Conservation (phyloP, 2,888 invertebrate species). For the Lepidocyrtoides sp. region DNA sequence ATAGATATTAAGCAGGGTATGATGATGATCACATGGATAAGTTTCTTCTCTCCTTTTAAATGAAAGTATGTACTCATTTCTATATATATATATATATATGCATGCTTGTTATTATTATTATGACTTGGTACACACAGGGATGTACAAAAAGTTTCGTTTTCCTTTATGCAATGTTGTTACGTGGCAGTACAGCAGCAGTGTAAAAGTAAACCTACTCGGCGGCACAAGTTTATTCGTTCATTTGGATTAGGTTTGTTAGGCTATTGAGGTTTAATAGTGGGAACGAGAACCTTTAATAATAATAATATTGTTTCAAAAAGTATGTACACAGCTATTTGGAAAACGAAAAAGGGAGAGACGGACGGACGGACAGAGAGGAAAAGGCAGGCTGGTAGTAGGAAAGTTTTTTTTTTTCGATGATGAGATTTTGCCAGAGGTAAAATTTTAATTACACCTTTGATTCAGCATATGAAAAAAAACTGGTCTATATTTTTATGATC, state of each 20-base stretch:
- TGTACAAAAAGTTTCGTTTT: slow-evolving; percentile 8
- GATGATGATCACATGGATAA: slow-evolving; percentile 34
- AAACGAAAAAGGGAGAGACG: not conserved
- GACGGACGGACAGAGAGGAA: slow-evolving; percentile 2
- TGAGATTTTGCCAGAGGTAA: slow-evolving; percentile 77
- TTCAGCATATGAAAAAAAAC: slow-evolving; percentile 60
- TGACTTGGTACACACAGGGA: not conserved
- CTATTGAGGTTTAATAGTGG: slow-evolving; percentile 64
- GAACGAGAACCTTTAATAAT: slow-evolving; percentile 65
- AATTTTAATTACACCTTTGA: slow-evolving; percentile 76
- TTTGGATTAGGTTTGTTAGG: slow-evolving; percentile 66
- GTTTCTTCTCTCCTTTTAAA: slow-evolving; percentile 28
- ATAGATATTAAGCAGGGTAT: not conserved
- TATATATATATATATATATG: not conserved
- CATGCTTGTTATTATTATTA: not conserved
- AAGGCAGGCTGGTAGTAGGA: slow-evolving; percentile 61
- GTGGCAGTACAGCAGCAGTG: not conserved
- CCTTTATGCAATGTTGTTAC: not conserved
- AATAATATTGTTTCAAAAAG: slow-evolving; percentile 60
- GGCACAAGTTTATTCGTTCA: slow-evolving; percentile 37
- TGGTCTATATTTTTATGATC: slow-evolving; percentile 66
- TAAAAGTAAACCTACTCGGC: not conserved
- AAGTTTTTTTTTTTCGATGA: slow-evolving; percentile 70
- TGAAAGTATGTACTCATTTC: no score
- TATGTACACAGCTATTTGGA: not conserved